Base-by-base conservation (phyloP, 2,797 vertebrate genomes). In the Tolypeutes matacus region DNA sequence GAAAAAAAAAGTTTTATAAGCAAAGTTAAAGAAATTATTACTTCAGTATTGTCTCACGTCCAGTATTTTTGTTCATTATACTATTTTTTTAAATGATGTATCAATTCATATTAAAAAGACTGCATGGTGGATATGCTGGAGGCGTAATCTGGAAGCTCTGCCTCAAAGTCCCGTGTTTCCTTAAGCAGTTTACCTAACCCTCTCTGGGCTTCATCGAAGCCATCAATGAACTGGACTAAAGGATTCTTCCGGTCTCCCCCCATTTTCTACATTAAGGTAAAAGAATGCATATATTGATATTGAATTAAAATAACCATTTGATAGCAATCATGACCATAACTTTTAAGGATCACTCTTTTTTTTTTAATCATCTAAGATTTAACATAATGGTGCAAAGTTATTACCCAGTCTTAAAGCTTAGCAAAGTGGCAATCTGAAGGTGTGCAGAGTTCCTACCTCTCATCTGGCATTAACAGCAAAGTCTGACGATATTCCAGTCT, bases 351-450 rank as follows among this genome's bases (percentile, higher is more conserved):
- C 29, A 39, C 64, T 51, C 72, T 65, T 80, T 13, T 62, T 78
- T 65, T 88, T 95, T 46, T 65, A 90, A 2, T 60, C 7, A 39
- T 20, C 7, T n/a, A 90, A 86, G 49, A 86, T 53, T 65, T 88
- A 92, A 72, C 56, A 64, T 53, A 75, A 70, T 51, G 73, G 77
- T 56, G 5, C 6, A 80, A 85, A 85, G 83, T 65, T 84, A 72
- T 67, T 46, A 39, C 11, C 18, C 17, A n/a, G 13, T 62, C 94
- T 92, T 73, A 92, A 95, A 49, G 60, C 89, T 20, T 39, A 12
- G 20, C 65, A 94, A 77, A 87, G 20, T 81, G 69, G 91, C 36
- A 73, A 23, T 72, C 8, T 72, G 56, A 90, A 95, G 39, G 9
- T 42, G 0, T 21, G 29, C 4, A 36, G 76, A 78, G 29, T 64